Percentiles rank a stretch among this genome's conserved stretches.
Conservation (phyloP, 2,797 vertebrate genomes). For the Parambassis ranga region DNA sequence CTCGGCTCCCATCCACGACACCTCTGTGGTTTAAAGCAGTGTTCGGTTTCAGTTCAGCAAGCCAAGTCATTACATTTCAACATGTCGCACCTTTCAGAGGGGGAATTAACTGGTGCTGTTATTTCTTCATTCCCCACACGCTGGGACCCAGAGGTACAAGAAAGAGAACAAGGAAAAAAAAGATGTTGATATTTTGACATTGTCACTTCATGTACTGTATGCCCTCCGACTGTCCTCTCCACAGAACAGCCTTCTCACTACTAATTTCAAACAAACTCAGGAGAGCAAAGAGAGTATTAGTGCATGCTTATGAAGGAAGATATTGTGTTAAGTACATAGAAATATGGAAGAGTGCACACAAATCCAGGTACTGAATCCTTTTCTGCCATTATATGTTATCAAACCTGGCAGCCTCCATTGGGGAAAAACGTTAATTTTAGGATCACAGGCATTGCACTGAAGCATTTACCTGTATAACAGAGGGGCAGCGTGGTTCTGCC, state of each 20-base stretch:
- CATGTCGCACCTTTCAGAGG: constrained; percentile 77
- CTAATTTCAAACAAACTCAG: constrained; percentile 49
- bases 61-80: constrained; percentile 83
- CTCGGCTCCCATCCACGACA: constrained; percentile 78
- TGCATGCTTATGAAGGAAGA: too few species aligned
- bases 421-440: too few species aligned
- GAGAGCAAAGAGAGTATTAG: constrained; percentile 17
- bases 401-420: too few species aligned
- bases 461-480: too few species aligned
- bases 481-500: too few species aligned
- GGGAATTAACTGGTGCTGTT: constrained; percentile 70
- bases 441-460: too few species aligned
- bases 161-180: not conserved
- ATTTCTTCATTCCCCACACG: constrained; percentile 72
- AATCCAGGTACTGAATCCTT: too few species aligned
- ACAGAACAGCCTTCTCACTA: constrained; percentile 25
- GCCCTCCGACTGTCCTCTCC: constrained; percentile 54
- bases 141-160: constrained; percentile 44
- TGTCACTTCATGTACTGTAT: constrained; percentile 30
- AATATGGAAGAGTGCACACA: too few species aligned
- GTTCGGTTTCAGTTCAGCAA: constrained; percentile 82
- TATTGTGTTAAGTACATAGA: too few species aligned
- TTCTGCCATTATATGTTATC: too few species aligned
- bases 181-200: constrained; percentile 56
- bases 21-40: constrained; percentile 79